Percentiles rank a stretch among this genome's conserved stretches.
Evolutionary conservation across 2,888 invertebrate species (phyloP).

Genomic region (Cylloceria caligata): DNA sequence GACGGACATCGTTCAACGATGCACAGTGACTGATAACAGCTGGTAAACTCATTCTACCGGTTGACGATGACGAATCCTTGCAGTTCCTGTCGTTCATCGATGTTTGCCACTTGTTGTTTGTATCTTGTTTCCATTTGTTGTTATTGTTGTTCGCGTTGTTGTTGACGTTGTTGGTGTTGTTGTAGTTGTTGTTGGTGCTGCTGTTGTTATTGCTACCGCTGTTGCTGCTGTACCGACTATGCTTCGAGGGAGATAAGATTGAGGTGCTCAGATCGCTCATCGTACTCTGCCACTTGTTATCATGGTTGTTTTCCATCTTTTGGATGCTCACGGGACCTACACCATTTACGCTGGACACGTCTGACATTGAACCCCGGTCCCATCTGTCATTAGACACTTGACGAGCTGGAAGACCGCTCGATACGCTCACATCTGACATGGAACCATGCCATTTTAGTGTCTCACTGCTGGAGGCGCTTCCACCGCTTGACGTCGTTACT

Average conservation of each 20-base stretch:
- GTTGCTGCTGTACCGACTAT: conserved; percentile 66
- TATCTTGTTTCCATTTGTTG: conserved; percentile 74
- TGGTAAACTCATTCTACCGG: conserved; percentile 68
- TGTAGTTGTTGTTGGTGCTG: conserved; percentile 70
- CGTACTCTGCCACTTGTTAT: conserved; percentile 87
- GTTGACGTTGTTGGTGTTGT: conserved; percentile 65
- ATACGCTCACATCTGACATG: conserved; percentile 86
- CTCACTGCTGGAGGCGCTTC: conserved; percentile 90
- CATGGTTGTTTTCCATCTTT: conserved; percentile 71
- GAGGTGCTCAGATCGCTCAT: conserved; percentile 88
- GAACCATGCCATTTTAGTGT: conserved; percentile 91
- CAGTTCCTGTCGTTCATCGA: conserved; percentile 80
- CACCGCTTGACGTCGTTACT: conserved; percentile 87
- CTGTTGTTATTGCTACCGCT: conserved; percentile 41
- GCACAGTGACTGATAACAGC: conserved; percentile 75
- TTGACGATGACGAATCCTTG: conserved; percentile 68
- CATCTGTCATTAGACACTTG: conserved; percentile 65
- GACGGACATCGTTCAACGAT: conserved; percentile 72
- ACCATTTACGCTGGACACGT: conserved; percentile 80
- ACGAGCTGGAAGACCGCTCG: conserved; percentile 80
- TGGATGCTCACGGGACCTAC: conserved; percentile 66
- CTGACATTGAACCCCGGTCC: conserved; percentile 81
- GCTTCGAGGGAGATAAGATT: conserved; percentile 56
- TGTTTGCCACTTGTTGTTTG: conserved; percentile 77
- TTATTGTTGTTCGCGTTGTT: conserved; percentile 31